Base-by-base conservation (phyloP, 2,888 invertebrate genomes). In the Sinopyrophorus schimmeli region DNA sequence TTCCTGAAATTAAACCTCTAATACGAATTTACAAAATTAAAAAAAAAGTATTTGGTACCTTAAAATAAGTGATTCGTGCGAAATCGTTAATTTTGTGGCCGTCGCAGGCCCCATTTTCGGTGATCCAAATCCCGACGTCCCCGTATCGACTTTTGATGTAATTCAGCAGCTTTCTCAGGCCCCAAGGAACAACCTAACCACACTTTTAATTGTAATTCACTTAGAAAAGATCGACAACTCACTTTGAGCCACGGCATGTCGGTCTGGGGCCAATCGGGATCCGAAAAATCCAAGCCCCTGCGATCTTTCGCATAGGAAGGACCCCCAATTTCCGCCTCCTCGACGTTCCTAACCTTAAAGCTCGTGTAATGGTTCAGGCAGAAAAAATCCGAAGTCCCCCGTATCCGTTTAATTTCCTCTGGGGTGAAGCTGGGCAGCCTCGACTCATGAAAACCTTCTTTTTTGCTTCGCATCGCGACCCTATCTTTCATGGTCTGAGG, bases 341-440 rank as follows among this genome's bases (percentile, higher is more conserved):
- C 4, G n/a, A n/a, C 11, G 10, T 50, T n/a, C 1, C 3, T 3
- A 15, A 37, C 27, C 24, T 46, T 4, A 2, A 5, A 7, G 1
- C 82, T 77, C 0, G 87, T 83, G 65, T 91, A 92, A 47, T 84
- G 80, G 66, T 91, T 91, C 9, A 89, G 66, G 1, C 86, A 88
- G 37, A 90, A 75, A 70, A 84, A 88, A 65, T 92, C 89, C 1
- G 77, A 76, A 1, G 86, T 81, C 0, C 78, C 82, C 23, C 69
- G 72, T 12, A 89, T 79, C 39, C 74, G 72, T 4, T 72, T 66
- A 3, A 85, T 74, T 73, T 88, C 86, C 11, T 80, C 74, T 0
- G 63, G 24, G 0, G 81, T 82, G 62, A 86, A 84, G 47, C 63
- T 64, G 0, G 86, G 86, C 1, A 87, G 73, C 6, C 86, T 77